Evolutionary conservation across 2,797 vertebrate species (phyloP).

Genomic region (Petrocephalus sullivani): DNA sequence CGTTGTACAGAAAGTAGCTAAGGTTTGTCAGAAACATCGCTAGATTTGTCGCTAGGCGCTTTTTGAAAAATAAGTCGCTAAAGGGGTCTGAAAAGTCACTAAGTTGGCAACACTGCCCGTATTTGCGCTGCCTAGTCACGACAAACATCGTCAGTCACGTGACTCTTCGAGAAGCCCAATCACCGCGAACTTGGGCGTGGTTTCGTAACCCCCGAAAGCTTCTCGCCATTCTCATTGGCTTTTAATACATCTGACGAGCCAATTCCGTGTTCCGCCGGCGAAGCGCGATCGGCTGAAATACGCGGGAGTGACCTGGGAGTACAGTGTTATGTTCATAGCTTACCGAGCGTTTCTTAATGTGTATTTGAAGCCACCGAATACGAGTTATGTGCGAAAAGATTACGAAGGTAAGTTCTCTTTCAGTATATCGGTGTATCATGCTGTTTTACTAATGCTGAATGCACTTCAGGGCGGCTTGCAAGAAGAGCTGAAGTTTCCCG

Average conservation of each 20-base stretch:
- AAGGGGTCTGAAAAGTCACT: no score
- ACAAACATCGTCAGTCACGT: not conserved
- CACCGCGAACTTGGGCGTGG: not conserved
- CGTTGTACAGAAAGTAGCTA: no score
- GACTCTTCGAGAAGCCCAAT: not conserved
- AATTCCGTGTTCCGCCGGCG: not conserved
- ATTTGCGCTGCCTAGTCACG: not conserved
- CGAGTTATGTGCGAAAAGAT: constrained; percentile 59
- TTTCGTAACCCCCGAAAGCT: not conserved
- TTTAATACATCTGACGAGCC: not conserved
- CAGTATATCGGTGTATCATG: not conserved
- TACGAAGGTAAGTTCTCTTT: constrained; percentile 48
- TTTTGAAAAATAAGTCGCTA: no score
- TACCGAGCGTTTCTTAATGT: not conserved
- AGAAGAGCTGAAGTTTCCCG: not conserved
- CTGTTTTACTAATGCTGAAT: not conserved
- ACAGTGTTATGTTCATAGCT: not conserved
- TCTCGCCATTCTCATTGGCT: not conserved
- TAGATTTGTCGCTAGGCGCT: no score
- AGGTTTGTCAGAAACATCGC: no score
- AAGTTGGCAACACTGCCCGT: not conserved
- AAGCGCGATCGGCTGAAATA: not conserved
- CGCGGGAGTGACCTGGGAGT: not conserved
- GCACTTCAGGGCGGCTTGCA: not conserved
- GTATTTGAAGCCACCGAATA: not conserved